Conservation (phyloP, 2,888 invertebrate species). For the Aelia acuminata region DNA sequence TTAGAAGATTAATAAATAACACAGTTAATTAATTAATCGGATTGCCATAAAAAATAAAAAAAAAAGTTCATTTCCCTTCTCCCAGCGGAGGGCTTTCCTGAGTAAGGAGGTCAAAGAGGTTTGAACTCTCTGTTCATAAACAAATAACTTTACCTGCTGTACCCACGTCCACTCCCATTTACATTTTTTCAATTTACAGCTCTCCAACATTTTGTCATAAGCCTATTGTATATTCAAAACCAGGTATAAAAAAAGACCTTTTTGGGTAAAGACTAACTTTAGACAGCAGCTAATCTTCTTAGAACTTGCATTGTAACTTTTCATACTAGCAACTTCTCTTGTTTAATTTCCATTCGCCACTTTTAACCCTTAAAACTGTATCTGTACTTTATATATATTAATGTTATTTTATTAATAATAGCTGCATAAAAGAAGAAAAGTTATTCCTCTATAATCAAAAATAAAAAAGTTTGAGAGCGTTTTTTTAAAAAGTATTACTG, state of each 20-base stretch:
- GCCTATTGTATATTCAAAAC: not conserved
- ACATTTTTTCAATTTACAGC: not conserved
- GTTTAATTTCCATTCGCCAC: no score
- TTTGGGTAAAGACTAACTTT: not conserved
- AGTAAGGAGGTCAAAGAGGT: not conserved
- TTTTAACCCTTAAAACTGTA: no score
- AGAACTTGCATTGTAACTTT: not conserved
- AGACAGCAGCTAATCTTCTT: not conserved
- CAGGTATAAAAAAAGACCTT: not conserved
- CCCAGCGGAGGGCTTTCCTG: not conserved
- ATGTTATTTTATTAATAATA: no score
- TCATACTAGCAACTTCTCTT: no score
- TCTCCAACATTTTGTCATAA: not conserved
- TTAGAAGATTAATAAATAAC: no score
- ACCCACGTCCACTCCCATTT: not conserved
- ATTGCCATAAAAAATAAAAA: no score
- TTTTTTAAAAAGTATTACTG: no score
- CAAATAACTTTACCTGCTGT: not conserved
- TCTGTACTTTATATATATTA: no score
- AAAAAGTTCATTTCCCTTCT: not conserved
- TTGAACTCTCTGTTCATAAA: not conserved
- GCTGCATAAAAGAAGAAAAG: no score
- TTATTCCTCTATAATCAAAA: no score
- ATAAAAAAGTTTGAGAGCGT: no score
- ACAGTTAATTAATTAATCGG: no score